Conservation (phyloP, 2,888 invertebrate species). For the Synanthedon vespiformis region DNA sequence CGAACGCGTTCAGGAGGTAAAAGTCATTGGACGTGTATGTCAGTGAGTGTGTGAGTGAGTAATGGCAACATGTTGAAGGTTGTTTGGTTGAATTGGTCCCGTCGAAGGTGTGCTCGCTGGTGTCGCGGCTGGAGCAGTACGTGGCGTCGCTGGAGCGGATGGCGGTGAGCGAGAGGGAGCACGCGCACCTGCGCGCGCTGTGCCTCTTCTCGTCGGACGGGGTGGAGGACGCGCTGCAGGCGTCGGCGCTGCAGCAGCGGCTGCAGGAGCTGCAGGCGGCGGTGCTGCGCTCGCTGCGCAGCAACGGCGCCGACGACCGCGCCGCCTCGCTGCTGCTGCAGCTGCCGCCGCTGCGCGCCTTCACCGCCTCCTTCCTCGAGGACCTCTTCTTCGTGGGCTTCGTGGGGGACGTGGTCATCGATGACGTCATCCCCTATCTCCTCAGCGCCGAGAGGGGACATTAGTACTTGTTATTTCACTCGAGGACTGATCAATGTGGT, state of each 20-base stretch:
- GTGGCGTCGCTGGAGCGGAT: constrained; percentile 79
- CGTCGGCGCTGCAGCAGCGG: constrained; percentile 37
- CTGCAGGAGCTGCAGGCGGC: constrained; percentile 61
- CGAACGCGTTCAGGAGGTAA: constrained; percentile 78
- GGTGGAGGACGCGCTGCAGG: constrained; percentile 54
- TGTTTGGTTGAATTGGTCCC: no score
- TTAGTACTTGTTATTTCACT: no score
- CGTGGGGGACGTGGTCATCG: constrained; percentile 93
- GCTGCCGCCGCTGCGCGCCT: constrained; percentile 78
- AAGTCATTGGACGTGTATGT: no score
- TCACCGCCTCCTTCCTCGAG: constrained; percentile 83
- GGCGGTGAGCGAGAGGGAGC: constrained; percentile 85
- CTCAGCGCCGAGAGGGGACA: constrained; percentile 64
- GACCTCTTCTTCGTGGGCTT: constrained; percentile 93
- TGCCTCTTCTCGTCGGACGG: constrained; percentile 84
- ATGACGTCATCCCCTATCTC: constrained; percentile 94
- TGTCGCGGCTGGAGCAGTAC: constrained; percentile 86
- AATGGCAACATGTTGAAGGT: no score
- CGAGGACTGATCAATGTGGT: no score
- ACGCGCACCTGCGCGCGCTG: constrained; percentile 88
- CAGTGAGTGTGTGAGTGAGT: no score
- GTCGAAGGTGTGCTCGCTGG: constrained; percentile 33
- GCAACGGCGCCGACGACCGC: constrained; percentile 45
- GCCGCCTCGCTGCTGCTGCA: constrained; percentile 75
- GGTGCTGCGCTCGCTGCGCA: constrained; percentile 57